Base-by-base conservation (phyloP, 2,888 invertebrate genomes). In the Biston stratarius region DNA sequence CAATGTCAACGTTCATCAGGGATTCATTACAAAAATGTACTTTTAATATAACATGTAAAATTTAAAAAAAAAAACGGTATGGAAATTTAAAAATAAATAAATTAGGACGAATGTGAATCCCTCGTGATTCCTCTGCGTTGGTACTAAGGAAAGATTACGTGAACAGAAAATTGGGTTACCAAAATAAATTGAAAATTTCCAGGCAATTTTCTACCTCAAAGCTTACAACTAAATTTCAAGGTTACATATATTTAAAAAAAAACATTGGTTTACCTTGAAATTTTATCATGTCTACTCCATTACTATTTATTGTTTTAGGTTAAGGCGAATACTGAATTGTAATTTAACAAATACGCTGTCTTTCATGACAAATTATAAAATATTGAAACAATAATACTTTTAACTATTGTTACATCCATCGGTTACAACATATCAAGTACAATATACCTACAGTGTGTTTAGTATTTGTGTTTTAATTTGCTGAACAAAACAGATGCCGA, bases 121-220 rank as follows among this genome's bases (percentile, higher is more conserved):
- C 81, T 74, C 72, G 82, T 77, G 80, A 82, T 82, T 85, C 83
- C 84, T 84, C 86, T 85, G 84, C 88, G 84, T 82, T 85, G 86
- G 83, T 76, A 86, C 86, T 85, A 85, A 83, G 84, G 81, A 80
- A 87, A 82, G 88, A 87, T 88, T 84, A 86, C 83, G 87, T 84
- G 77, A 81, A 83, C 76, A 82, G 84, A 82, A 90, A 91, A 91
- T 91, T 87, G 83, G 81, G 87, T 91, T 90, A 88, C 83, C 82
- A 85, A 87, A 87, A 86, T 82, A 91, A 91, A 91, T 91, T 91
- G 90, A 87, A 88, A 90, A 87, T 90, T 89, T 89, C 83, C 82
- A 81, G 83, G 86, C 89, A 91, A 91, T 92, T 91, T 92, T 88
- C 91, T 84, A 81, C 83, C 76, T 84, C 85, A 84, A 87, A 87